Percentiles rank a stretch among this genome's conserved stretches.
phyloP scores from a whole-genome alignment of 2,113 vertebrate species.

The Parotia lawesii region DNA sequence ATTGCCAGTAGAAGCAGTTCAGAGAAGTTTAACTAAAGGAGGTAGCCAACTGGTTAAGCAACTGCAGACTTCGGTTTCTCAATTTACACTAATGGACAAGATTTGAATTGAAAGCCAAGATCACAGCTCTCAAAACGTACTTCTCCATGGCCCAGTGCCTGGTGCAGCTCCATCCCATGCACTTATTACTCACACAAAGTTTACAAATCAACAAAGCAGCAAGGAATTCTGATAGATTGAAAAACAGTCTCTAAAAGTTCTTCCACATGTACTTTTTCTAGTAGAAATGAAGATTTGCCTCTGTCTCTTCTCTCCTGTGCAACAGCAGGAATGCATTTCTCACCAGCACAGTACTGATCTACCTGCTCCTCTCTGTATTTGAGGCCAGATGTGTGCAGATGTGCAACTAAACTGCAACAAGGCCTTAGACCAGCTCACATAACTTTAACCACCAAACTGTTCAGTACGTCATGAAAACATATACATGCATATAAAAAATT shows the following conservation, averaged over 20 bases:
- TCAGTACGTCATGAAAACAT: neutral
- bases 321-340: neutral
- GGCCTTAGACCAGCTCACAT: neutral
- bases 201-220: neutral
- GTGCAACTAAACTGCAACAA: neutral
- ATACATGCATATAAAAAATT: fast-evolving
- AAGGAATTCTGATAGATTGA: neutral
- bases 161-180: neutral
- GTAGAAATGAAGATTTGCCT: neutral
- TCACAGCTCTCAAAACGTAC: neutral
- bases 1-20: neutral
- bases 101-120: neutral
- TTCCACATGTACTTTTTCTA: neutral
- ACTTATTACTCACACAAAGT: neutral
- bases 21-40: neutral
- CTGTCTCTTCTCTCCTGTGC: neutral
- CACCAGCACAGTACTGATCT: neutral
- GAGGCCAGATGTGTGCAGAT: neutral
- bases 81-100: neutral
- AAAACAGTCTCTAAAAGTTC: neutral
- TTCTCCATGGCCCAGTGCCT: neutral
- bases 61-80: neutral
- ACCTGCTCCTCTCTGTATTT: neutral
- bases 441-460: neutral
- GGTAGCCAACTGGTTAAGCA: neutral